phyloP scores from a whole-genome alignment of 2,888 invertebrate species.

The Cynaeus angustus region DNA sequence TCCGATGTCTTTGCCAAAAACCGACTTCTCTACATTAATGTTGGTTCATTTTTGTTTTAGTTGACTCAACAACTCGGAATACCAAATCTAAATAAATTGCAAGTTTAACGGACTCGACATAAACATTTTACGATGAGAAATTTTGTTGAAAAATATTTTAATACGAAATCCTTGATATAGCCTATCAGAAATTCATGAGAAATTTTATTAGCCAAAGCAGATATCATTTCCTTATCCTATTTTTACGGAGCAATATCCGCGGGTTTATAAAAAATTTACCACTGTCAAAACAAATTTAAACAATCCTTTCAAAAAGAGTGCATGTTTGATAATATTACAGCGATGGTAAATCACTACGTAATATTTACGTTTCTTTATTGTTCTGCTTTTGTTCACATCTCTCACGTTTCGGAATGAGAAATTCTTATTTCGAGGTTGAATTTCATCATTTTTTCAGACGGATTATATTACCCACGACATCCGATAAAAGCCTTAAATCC shows the following conservation, averaged over 20 bases:
- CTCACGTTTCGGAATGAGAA: conserved; percentile 6
- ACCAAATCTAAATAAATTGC: conserved; percentile 8
- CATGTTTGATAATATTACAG: conserved; percentile 1
- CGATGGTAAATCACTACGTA: conserved; percentile 12
- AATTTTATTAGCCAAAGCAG: conserved; percentile 30
- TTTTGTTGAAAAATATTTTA: conserved; percentile 12
- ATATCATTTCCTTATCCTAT: conserved; percentile 23
- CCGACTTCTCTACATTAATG: too few relatives aligned
- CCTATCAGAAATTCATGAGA: conserved; percentile 9
- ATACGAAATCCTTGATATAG: conserved; percentile 9
- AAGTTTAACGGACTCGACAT: background rate
- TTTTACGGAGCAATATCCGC: background rate
- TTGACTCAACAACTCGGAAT: conserved; percentile 2
- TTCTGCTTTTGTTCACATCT: conserved; percentile 13
- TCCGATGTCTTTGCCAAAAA: conserved; percentile 40
- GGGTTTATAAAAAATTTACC: conserved; percentile 30
- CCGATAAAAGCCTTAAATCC: conserved; percentile 5
- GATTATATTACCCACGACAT: conserved; percentile 13
- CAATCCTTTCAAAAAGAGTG: conserved; percentile 5
- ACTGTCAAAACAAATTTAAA: conserved; percentile 29
- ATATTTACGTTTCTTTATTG: conserved; percentile 13
- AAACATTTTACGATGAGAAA: conserved; percentile 20
- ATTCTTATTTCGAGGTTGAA: conserved; percentile 16
- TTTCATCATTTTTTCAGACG: conserved; percentile 17
- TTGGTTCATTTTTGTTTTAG: background rate